A percentile compares a stretch with the other conserved stretches of the same genome.
Evolutionary conservation across 2,888 invertebrate genomes (phyloP).

Genomic region (Caenorhabditis uteleia): DNA sequence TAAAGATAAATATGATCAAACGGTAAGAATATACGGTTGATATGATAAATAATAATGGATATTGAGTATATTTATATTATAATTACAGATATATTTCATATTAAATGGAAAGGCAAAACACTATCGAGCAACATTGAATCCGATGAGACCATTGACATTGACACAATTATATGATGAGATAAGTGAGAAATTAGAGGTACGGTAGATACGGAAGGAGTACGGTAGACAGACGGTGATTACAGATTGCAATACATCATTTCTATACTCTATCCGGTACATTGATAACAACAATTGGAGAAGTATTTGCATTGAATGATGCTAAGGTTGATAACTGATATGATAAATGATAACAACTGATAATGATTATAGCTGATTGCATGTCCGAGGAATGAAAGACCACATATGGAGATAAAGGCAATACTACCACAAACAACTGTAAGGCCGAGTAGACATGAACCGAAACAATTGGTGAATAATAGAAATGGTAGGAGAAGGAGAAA

Average conservation of each 20-base stretch:
- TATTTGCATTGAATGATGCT: constrained; percentile 47
- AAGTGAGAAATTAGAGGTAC: constrained; percentile 42
- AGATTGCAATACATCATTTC: constrained; percentile 58
- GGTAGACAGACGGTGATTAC: background rate
- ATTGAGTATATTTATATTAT: no score
- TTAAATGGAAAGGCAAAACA: constrained; percentile 62
- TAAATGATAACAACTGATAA: background rate
- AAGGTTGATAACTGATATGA: constrained; percentile 18
- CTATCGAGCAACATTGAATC: constrained; percentile 60
- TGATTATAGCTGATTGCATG: constrained; percentile 57
- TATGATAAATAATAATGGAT: no score
- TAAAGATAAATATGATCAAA: no score
- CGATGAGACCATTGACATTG: constrained; percentile 49
- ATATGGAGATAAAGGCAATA: constrained; percentile 21
- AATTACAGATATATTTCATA: constrained; percentile 61
- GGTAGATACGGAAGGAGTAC: background rate
- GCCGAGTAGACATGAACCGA: constrained; percentile 36
- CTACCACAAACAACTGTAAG: constrained; percentile 45
- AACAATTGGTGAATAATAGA: no score
- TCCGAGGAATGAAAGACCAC: constrained; percentile 58
- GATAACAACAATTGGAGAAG: constrained; percentile 46
- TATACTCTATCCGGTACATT: constrained; percentile 58
- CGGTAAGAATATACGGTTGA: no score
- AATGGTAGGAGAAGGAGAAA: no score
- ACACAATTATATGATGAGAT: constrained; percentile 60